Conservation (phyloP, 2,888 invertebrate species). For the Cephalotes varians region DNA sequence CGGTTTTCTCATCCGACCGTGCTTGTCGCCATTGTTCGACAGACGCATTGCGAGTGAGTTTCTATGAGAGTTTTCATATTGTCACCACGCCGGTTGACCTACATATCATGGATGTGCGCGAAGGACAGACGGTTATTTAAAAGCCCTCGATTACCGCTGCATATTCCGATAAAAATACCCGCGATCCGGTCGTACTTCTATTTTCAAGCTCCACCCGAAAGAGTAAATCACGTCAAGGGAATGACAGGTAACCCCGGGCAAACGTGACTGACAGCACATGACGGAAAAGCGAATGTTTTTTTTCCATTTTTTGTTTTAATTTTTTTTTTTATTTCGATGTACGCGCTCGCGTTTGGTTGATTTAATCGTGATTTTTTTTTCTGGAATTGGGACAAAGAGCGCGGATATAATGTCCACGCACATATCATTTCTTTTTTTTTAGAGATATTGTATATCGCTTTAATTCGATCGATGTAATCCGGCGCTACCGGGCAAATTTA, state of each 20-base stretch:
- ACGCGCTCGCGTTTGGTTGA: conserved; percentile 30
- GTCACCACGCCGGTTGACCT: conserved; percentile 23
- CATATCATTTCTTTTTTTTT: conserved; percentile 21
- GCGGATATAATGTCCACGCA: conserved; percentile 6
- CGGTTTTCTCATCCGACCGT: background rate
- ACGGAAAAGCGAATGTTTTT: conserved; percentile 41
- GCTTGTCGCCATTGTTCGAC: background rate
- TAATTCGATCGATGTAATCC: conserved; percentile 28
- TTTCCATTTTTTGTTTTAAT: background rate
- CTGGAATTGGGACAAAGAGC: conserved; percentile 40
- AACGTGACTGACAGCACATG: conserved; percentile 49
- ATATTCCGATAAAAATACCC: conserved; percentile 56
- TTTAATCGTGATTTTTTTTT: conserved; percentile 50
- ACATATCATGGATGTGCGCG: conserved; percentile 36
- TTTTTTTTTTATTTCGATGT: conserved; percentile 36
- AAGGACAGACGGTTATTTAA: conserved; percentile 54
- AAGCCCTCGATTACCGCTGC: conserved; percentile 53
- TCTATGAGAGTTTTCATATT: conserved; percentile 56
- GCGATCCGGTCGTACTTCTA: conserved; percentile 44
- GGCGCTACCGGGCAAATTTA: background rate
- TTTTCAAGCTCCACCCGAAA: conserved; percentile 35
- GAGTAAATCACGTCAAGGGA: conserved; percentile 54
- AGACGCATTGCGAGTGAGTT: background rate
- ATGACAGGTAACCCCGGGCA: conserved; percentile 45
- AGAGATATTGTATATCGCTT: background rate